Evolutionary conservation across 2,888 invertebrate species (phyloP).

Genomic region (Erebia ligea): DNA sequence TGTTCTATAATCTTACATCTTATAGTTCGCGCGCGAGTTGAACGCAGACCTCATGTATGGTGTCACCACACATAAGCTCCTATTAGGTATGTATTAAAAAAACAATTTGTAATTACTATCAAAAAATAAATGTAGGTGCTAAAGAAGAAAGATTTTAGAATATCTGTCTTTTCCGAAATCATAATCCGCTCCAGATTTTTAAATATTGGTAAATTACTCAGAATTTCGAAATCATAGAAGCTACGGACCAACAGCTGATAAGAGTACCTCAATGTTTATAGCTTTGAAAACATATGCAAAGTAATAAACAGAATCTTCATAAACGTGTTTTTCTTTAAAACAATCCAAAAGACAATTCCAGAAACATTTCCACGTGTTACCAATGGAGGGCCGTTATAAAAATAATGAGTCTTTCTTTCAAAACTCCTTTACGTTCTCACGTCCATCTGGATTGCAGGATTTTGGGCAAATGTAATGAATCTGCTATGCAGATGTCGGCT

Average conservation of each 20-base stretch:
- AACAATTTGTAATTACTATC: too few species aligned
- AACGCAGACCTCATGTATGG: too few species aligned
- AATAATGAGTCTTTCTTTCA: slow-evolving; percentile 60
- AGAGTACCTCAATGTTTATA: background rate
- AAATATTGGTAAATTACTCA: too few species aligned
- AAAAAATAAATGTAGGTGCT: too few species aligned
- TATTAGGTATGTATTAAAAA: too few species aligned
- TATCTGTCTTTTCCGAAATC: background rate
- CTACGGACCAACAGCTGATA: background rate
- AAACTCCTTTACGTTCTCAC: slow-evolving; percentile 68
- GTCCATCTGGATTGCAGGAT: slow-evolving; percentile 75
- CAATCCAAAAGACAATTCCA: slow-evolving; percentile 15
- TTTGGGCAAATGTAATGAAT: slow-evolving; percentile 72
- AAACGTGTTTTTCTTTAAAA: background rate
- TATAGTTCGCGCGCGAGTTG: too few species aligned
- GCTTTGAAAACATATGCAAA: slow-evolving; percentile 15
- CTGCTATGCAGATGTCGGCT: slow-evolving; percentile 75
- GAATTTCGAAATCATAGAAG: background rate
- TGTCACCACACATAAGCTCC: too few species aligned
- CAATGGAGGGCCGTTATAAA: slow-evolving; percentile 33
- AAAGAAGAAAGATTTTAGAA: too few species aligned
- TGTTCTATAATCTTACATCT: too few species aligned
- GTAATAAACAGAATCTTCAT: slow-evolving; percentile 15
- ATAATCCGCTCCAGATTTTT: background rate
- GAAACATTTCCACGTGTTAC: slow-evolving; percentile 36